These are phyloP conservation scores for Cygnus atratus DNA, from an alignment of 2,113 vertebrate species.

Conservation along the genomic window DNA sequence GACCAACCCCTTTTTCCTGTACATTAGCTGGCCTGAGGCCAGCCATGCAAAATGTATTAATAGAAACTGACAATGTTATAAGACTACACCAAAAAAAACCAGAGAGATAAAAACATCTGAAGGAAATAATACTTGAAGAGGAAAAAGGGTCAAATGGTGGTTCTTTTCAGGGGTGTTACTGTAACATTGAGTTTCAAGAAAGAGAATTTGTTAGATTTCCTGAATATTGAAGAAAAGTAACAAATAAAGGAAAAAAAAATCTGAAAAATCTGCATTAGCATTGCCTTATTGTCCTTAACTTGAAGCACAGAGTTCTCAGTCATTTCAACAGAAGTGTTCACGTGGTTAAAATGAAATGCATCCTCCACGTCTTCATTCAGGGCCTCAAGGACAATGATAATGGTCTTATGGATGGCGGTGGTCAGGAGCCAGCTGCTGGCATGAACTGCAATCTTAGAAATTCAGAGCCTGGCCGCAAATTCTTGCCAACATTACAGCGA, in stretches of 20 bases:
- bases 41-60: not conserved
- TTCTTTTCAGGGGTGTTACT: not conserved
- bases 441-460: not conserved
- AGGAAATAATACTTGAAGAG: not conserved
- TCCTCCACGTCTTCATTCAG: not conserved
- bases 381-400: not conserved
- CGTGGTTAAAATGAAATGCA: rapidly evolving
- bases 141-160: not conserved
- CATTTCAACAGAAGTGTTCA: not conserved
- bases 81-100: rapidly evolving
- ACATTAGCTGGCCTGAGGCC: not conserved
- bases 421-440: not conserved
- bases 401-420: not conserved
- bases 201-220: not conserved
- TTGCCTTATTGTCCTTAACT: not conserved
- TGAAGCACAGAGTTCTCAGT: not conserved
- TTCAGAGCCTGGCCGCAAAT: not conserved
- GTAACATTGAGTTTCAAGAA: not conserved
- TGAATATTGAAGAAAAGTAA: not conserved
- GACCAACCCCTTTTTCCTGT: not conserved
- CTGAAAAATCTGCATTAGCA: not conserved
- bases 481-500: not conserved
- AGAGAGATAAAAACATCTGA: not conserved
- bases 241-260: not conserved
- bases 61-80: not conserved